Conservation (phyloP, 2,888 invertebrate species). For the Eurois occulta region DNA sequence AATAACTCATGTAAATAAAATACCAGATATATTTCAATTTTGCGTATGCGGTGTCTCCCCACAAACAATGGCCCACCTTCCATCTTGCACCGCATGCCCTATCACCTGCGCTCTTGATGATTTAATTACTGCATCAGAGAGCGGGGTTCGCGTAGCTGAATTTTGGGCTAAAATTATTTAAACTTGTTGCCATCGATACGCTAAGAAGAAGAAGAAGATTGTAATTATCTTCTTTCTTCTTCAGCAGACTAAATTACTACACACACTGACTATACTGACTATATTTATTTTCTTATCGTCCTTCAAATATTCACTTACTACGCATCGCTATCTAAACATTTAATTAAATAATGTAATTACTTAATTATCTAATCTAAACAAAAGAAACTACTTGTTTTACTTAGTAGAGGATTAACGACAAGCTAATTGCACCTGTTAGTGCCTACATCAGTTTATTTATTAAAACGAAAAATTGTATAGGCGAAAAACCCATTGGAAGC, state of each 20-base stretch:
- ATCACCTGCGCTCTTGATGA: no score
- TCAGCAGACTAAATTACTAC: slow-evolving; percentile 1
- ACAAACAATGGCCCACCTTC: no score
- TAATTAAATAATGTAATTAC: slow-evolving; percentile 33
- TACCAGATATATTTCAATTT: slow-evolving; percentile 1
- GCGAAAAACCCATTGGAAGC: not conserved
- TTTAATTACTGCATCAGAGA: no score
- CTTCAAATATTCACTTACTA: slow-evolving; percentile 41
- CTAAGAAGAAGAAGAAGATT: no score
- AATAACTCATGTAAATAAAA: not conserved
- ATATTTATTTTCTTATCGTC: slow-evolving; percentile 31
- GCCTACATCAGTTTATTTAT: not conserved
- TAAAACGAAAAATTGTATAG: not conserved
- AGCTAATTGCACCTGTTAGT: slow-evolving; percentile 18
- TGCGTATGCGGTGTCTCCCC: no score
- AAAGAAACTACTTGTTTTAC: slow-evolving; percentile 37
- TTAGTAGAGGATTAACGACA: slow-evolving; percentile 11
- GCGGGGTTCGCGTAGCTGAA: no score
- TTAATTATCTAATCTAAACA: slow-evolving; percentile 47
- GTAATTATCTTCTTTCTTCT: not conserved
- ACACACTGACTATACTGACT: no score
- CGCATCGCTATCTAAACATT: slow-evolving; percentile 42
- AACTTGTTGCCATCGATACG: no score
- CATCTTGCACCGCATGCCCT: no score
- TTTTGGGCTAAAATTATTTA: no score